Conservation (phyloP, 2,888 invertebrate species). For the Dysmachus trigonus region DNA sequence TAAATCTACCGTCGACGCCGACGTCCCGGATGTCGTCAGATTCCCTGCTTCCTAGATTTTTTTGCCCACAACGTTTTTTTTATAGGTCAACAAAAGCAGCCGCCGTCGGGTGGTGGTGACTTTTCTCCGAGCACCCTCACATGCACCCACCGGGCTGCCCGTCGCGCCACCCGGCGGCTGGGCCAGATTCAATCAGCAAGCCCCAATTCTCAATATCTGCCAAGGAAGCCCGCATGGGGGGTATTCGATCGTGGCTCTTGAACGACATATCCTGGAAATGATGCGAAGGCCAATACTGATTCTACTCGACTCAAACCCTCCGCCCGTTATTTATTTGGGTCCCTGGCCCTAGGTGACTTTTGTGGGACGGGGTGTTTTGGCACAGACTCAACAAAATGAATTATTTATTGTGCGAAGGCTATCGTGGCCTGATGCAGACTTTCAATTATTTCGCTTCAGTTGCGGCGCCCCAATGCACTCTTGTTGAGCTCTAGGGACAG, state of each 20-base stretch:
- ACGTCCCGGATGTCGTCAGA: slow-evolving; percentile 15
- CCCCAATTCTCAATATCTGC: background rate
- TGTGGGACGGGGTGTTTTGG: slow-evolving; percentile 5
- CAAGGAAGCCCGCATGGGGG: background rate
- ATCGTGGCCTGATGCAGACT: background rate
- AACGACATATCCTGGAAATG: background rate
- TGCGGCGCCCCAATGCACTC: background rate
- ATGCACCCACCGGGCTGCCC: background rate
- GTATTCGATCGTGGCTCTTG: background rate
- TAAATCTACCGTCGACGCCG: background rate
- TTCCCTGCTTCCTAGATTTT: background rate
- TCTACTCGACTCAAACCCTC: background rate
- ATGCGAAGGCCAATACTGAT: background rate
- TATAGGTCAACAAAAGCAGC: background rate
- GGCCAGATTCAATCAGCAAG: background rate
- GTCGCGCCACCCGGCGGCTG: background rate
- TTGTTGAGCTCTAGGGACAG: background rate
- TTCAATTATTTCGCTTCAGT: background rate
- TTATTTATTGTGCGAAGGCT: slow-evolving; percentile 13
- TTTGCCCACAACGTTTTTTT: background rate
- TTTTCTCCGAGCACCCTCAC: background rate
- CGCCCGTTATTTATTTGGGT: background rate
- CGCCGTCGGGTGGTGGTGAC: background rate
- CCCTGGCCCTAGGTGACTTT: background rate
- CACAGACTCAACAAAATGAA: slow-evolving; percentile 24